Evolutionary conservation across 1,140 invertebrate genomes (phyloP).

Genomic region (Panonychus citri): DNA sequence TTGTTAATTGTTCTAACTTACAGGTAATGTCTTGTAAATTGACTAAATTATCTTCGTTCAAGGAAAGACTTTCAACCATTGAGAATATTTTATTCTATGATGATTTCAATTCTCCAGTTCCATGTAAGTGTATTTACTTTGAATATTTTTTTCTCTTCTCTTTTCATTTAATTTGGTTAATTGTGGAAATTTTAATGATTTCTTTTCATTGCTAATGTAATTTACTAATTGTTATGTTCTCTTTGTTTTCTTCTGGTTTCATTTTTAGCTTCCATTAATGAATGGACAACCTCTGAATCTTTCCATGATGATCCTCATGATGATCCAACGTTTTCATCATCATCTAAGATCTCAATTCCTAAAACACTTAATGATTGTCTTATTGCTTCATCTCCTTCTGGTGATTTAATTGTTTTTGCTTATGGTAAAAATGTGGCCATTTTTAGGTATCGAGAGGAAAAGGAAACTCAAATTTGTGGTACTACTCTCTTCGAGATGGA

Average conservation of each 20-base stretch:
- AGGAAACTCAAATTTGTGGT: constrained; percentile 20
- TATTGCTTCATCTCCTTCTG: constrained; percentile 44
- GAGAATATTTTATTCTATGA: not conserved
- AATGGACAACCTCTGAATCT: constrained; percentile 4
- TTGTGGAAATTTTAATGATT: no score
- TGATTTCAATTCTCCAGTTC: not conserved
- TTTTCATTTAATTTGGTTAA: not conserved
- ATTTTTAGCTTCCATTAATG: not conserved
- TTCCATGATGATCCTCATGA: constrained; percentile 11
- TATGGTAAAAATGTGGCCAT: not conserved
- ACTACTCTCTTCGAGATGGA: not conserved
- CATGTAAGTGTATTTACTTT: no score
- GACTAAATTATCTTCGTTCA: not conserved
- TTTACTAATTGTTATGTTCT: no score
- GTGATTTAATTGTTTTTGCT: constrained; percentile 42
- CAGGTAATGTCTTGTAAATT: not conserved
- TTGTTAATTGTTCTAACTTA: no score
- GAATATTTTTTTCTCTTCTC: no score
- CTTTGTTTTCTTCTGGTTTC: not conserved
- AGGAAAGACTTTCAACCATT: not conserved
- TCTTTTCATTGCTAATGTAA: no score
- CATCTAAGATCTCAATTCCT: constrained; percentile 8
- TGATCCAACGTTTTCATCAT: constrained; percentile 1
- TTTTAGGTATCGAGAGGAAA: not conserved
- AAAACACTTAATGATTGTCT: constrained; percentile 34